Conservation (phyloP, 2,113 vertebrate species). For the Periophthalmodon schlosseri region DNA sequence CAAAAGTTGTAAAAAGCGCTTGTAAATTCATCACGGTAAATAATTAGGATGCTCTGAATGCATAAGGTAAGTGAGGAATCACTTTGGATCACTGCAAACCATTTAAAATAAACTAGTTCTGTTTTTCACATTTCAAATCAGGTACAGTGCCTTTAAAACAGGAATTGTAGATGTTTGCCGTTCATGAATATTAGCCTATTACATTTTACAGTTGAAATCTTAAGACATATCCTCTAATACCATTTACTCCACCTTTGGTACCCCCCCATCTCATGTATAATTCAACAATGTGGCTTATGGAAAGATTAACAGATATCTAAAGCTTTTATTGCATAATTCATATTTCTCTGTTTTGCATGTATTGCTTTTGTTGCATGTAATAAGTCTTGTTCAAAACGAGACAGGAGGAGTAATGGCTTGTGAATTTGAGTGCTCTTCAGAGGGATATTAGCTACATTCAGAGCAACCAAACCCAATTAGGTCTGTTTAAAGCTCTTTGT, state of each 20-base stretch:
- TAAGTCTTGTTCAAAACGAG: background rate
- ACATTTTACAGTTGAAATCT: background rate
- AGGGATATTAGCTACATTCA: conserved; percentile 7
- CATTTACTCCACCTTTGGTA: background rate
- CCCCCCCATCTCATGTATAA: background rate
- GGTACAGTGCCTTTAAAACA: too few species aligned
- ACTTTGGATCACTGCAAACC: too few species aligned
- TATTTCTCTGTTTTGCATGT: background rate
- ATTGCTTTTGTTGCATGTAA: conserved; percentile 1
- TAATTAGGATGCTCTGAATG: too few species aligned
- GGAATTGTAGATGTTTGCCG: too few species aligned
- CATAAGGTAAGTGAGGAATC: too few species aligned
- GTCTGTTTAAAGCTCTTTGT: background rate
- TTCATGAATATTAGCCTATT: too few species aligned
- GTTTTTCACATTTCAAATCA: too few species aligned
- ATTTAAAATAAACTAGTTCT: too few species aligned
- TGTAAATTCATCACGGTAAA: too few species aligned
- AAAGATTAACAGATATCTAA: conserved; percentile 1
- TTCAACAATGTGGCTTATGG: background rate
- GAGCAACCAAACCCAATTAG: background rate
- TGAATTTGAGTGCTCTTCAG: background rate
- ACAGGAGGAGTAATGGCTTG: background rate
- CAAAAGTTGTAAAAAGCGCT: too few species aligned
- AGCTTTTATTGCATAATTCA: background rate
- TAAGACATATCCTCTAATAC: background rate